These are phyloP conservation scores for Drosophila trichaetosa DNA, from an alignment of 2,888 invertebrate genomes.

Conservation along the genomic window DNA sequence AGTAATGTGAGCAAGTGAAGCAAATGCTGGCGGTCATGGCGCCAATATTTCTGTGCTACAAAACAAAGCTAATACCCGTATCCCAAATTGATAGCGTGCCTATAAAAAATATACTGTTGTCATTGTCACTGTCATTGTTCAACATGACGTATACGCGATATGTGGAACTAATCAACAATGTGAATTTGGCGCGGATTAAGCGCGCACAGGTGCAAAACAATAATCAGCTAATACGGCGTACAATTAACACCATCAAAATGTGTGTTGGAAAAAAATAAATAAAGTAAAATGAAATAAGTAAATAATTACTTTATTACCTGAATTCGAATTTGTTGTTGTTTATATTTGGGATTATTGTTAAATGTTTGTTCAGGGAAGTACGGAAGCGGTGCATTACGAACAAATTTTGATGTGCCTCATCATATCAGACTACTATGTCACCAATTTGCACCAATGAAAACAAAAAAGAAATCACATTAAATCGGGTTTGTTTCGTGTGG, in stretches of 20 bases:
- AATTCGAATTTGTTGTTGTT: constrained; percentile 17
- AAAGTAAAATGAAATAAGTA: not conserved
- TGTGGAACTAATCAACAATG: constrained; percentile 58
- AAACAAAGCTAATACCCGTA: constrained; percentile 12
- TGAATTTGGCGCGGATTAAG: constrained; percentile 43
- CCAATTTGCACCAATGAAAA: constrained; percentile 2
- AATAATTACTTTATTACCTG: constrained; percentile 9
- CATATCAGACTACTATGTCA: constrained; percentile 27
- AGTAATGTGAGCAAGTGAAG: constrained; percentile 29
- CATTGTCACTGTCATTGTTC: constrained; percentile 62
- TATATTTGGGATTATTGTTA: constrained; percentile 4
- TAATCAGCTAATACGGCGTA: constrained; percentile 45
- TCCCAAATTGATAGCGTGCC: constrained; percentile 26
- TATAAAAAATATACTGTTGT: constrained; percentile 48
- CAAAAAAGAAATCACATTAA: constrained; percentile 34
- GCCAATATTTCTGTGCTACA: constrained; percentile 24
- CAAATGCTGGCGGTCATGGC: constrained; percentile 41
- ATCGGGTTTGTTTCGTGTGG: constrained; percentile 12
- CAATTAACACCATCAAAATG: constrained; percentile 62
- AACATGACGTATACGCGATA: constrained; percentile 66
- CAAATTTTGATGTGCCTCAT: constrained; percentile 18
- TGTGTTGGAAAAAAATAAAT: constrained; percentile 26
- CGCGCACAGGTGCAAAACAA: constrained; percentile 36
- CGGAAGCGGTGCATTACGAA: constrained; percentile 20
- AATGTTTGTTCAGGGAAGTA: constrained; percentile 48